phyloP scores from a whole-genome alignment of 2,888 invertebrate species.

The Drosophila nigritarsus region DNA sequence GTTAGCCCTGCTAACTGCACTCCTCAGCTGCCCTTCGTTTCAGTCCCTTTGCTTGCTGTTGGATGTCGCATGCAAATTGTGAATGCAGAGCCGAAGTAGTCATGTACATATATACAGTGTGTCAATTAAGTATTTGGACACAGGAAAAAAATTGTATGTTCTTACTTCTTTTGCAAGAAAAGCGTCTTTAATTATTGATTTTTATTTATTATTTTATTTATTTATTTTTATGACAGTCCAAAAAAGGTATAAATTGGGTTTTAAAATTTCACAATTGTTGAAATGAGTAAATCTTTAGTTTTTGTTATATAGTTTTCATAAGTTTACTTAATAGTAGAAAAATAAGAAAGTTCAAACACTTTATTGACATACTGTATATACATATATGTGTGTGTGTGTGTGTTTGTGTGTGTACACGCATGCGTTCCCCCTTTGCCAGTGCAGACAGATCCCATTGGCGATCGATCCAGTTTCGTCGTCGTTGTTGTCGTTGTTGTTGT shows the following conservation, averaged over 20 bases:
- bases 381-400: background rate
- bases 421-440: conserved; percentile 34
- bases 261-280: too few species aligned
- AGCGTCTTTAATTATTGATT: too few species aligned
- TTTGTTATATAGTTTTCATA: too few species aligned
- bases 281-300: too few species aligned
- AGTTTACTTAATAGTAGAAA: too few species aligned
- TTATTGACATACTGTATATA: too few species aligned
- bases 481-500: background rate
- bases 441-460: conserved; percentile 18
- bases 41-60: background rate
- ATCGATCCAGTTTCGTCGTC: conserved; percentile 66
- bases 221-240: too few species aligned
- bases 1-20: background rate
- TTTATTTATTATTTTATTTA: too few species aligned
- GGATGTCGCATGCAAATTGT: conserved; percentile 56
- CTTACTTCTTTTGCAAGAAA: too few species aligned
- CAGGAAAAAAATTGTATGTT: rapidly evolving
- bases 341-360: too few species aligned
- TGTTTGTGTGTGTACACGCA: conserved; percentile 43
- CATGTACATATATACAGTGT: background rate
- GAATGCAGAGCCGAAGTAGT: conserved; percentile 20
- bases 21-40: background rate
- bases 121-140: too few species aligned
- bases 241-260: too few species aligned